These are phyloP conservation scores for Protophormia terraenovae DNA, from an alignment of 2,888 invertebrate genomes.

Conservation along the genomic window DNA sequence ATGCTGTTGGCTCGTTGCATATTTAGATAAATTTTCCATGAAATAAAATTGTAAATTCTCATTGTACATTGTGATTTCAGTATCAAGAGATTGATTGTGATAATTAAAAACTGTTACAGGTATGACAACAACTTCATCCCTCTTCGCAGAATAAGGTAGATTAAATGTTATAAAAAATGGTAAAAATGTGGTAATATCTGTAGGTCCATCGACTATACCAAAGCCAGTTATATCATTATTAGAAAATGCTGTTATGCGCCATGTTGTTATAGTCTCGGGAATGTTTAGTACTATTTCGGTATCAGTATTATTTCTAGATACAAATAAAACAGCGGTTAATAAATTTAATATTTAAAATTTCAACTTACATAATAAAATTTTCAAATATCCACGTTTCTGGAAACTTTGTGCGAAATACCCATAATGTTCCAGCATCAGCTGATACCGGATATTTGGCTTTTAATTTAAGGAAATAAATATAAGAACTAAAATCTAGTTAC, in stretches of 20 bases:
- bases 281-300: slow-evolving; percentile 73
- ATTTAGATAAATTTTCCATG: slow-evolving; percentile 74
- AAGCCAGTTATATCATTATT: slow-evolving; percentile 87
- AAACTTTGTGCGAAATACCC: slow-evolving; percentile 81
- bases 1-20: slow-evolving; percentile 61
- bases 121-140: slow-evolving; percentile 92
- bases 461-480: neutral
- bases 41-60: slow-evolving; percentile 89
- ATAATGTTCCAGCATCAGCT: neutral
- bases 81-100: slow-evolving; percentile 87
- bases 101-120: slow-evolving; percentile 94
- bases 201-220: slow-evolving; percentile 84
- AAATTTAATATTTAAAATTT: no score
- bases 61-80: slow-evolving; percentile 91
- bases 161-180: slow-evolving; percentile 89
- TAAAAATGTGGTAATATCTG: slow-evolving; percentile 87
- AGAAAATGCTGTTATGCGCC: slow-evolving; percentile 90
- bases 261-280: slow-evolving; percentile 90
- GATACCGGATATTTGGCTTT: neutral
- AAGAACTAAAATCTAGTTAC: neutral
- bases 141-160: slow-evolving; percentile 88
- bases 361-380: slow-evolving; percentile 74
- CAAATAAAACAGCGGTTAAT: no score
- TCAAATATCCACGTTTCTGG: slow-evolving; percentile 87
- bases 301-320: slow-evolving; percentile 7